These are phyloP conservation scores for Zenarchopterus dispar DNA, from an alignment of 2,797 vertebrate species.

Conservation along the genomic window DNA sequence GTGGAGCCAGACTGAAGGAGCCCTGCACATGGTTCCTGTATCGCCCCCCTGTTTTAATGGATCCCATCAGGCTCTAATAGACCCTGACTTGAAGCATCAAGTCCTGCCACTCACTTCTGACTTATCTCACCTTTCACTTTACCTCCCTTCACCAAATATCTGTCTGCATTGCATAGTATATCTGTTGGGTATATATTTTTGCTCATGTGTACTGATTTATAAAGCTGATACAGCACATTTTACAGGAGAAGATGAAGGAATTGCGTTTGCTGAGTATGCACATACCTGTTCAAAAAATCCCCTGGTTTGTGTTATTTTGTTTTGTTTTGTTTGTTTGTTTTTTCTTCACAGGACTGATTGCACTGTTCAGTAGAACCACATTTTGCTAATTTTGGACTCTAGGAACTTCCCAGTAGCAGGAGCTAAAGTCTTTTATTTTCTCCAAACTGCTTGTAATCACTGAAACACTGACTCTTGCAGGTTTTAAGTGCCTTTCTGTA, in stretches of 20 bases:
- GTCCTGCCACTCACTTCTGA: conserved; percentile 25
- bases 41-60: conserved; percentile 67
- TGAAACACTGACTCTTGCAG: conserved; percentile 26
- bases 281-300: conserved; percentile 31
- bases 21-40: conserved; percentile 18
- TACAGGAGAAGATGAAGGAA: conserved; percentile 8
- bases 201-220: conserved; percentile 57
- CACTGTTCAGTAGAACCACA: conserved; percentile 55
- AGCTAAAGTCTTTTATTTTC: conserved; percentile 44
- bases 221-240: conserved; percentile 35
- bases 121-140: conserved; percentile 54
- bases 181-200: conserved; percentile 42
- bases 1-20: conserved; percentile 51
- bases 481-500: conserved; percentile 54
- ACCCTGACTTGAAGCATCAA: conserved; percentile 46
- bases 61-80: conserved; percentile 68
- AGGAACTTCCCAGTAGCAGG: conserved; percentile 51
- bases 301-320: conserved; percentile 61
- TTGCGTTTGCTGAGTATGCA: conserved; percentile 66
- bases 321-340: too few species aligned
- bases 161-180: conserved; percentile 7
- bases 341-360: too few species aligned
- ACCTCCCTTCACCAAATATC: conserved; percentile 29
- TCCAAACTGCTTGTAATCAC: conserved; percentile 29
- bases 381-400: conserved; percentile 54